phyloP scores from a whole-genome alignment of 2,113 vertebrate genomes.

The Bubo scandiacus region DNA sequence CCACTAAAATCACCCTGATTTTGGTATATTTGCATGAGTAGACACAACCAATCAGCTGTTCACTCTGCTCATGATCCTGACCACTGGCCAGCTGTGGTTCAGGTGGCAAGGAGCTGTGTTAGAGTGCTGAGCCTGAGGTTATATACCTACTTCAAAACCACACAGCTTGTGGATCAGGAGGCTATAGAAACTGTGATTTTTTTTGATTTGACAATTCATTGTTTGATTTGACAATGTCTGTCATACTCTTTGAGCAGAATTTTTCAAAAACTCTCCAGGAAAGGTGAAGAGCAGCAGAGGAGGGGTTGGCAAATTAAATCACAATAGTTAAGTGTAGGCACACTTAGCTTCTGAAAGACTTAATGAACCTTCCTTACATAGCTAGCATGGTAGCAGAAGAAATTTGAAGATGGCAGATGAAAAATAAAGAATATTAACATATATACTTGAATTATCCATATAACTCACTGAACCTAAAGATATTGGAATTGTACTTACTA shows the following conservation, averaged over 20 bases:
- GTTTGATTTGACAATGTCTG: constrained; percentile 5
- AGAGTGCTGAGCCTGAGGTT: not conserved
- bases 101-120: not conserved
- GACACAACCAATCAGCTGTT: not conserved
- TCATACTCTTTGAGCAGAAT: not conserved
- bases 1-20: not conserved
- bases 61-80: not conserved
- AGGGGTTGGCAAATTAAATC: not conserved
- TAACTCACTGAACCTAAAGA: not conserved
- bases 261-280: not conserved
- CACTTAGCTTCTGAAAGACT: not conserved
- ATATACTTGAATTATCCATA: not conserved
- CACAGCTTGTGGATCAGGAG: not conserved
- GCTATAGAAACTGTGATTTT: not conserved
- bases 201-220: not conserved
- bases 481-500: not conserved
- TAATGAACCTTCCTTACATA: not conserved
- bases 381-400: not conserved
- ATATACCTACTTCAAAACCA: not conserved
- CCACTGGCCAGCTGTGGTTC: not conserved
- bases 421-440: not conserved
- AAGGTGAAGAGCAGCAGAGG: not conserved
- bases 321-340: not conserved
- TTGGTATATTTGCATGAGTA: not conserved
- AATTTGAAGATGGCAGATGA: not conserved